Percentiles rank a stretch among this genome's conserved stretches.
phyloP scores from a whole-genome alignment of 2,888 invertebrate genomes.

The Iselma pallidipennis region DNA sequence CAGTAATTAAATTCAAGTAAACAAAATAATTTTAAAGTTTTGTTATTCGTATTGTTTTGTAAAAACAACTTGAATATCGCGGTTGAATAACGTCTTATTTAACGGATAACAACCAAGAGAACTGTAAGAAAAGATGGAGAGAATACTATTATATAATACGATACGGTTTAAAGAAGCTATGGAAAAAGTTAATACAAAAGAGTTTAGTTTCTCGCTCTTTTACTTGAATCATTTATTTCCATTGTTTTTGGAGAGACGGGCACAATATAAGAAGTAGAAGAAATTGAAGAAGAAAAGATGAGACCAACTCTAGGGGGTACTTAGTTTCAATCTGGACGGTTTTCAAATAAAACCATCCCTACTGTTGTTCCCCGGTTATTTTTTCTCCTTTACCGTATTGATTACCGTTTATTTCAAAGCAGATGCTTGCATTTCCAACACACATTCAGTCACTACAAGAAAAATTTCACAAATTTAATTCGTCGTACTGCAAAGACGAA shows the following conservation, averaged over 20 bases:
- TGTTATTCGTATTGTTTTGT: background rate
- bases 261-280: slow-evolving; percentile 7
- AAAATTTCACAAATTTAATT: no score
- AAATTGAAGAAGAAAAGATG: slow-evolving; percentile 41
- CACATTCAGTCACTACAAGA: background rate
- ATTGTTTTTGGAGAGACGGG: slow-evolving; percentile 40
- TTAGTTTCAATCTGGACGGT: slow-evolving; percentile 50
- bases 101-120: no score
- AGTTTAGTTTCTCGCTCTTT: slow-evolving; percentile 32
- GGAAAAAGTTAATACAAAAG: slow-evolving; percentile 31
- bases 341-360: slow-evolving; percentile 39
- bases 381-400: slow-evolving; percentile 39
- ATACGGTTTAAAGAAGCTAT: slow-evolving; percentile 23
- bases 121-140: no score
- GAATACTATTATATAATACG: no score
- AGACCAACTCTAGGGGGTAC: slow-evolving; percentile 44
- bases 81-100: no score
- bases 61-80: no score
- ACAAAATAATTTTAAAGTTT: background rate
- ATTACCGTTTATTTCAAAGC: slow-evolving; percentile 33
- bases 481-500: no score
- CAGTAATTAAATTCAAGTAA: background rate
- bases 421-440: slow-evolving; percentile 19
- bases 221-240: slow-evolving; percentile 48
- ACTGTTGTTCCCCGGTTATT: slow-evolving; percentile 30